phyloP scores from a whole-genome alignment of 2,797 vertebrate genomes.

The Lepus townsendii region DNA sequence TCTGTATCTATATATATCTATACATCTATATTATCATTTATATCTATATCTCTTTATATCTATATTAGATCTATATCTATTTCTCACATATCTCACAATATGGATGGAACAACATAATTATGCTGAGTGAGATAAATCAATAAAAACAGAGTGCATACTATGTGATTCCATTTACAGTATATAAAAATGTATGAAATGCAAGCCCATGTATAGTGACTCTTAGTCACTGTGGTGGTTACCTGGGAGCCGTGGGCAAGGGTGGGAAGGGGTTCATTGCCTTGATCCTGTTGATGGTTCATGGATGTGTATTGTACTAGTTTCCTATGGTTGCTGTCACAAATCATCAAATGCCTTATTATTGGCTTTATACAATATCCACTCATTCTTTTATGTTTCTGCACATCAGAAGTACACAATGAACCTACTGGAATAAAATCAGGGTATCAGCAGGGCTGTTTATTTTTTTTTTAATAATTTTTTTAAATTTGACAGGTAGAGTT shows the following conservation, averaged over 20 bases:
- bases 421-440: neutral
- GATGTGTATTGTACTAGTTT: neutral
- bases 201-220: neutral
- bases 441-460: neutral
- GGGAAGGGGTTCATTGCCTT: too few relatives aligned
- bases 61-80: too few relatives aligned
- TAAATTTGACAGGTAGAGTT: too few relatives aligned
- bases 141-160: neutral
- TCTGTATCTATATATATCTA: too few relatives aligned
- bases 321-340: neutral
- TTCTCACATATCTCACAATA: neutral
- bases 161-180: neutral
- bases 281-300: neutral
- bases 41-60: too few relatives aligned
- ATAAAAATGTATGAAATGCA: constrained; percentile 28
- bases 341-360: neutral
- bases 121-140: neutral
- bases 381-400: neutral
- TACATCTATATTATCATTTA: too few relatives aligned
- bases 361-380: neutral
- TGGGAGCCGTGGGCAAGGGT: neutral
- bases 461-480: too few relatives aligned
- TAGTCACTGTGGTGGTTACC: neutral
- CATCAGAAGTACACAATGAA: neutral
- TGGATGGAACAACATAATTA: neutral